Evolutionary conservation across 1,140 invertebrate genomes (phyloP), one percentile per base, ranked within the genome.

Genomic region (Drosophila lacteicornis): DNA sequence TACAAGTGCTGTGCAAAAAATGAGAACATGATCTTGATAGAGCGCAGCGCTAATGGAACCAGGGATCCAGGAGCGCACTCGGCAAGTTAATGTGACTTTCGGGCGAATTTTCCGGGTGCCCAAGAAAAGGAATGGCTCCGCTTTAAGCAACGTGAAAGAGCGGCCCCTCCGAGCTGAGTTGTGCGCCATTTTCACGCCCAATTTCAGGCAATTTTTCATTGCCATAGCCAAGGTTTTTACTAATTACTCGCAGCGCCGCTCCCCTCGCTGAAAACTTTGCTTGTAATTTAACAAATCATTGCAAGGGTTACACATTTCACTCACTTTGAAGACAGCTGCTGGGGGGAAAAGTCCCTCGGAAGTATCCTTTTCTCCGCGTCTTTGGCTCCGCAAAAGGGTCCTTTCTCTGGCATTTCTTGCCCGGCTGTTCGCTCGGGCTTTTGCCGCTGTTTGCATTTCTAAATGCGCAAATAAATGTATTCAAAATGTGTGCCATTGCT

Each of bases 181-280:
- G 59, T 60, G 51, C 66, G 50, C 47, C 65, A 80, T 80, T 87
- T 87, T 88, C 77, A 84, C 69, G 80, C 80, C 73, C 84, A 79
- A 69, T 88, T 87, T 84, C 50, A 40, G 75, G 77, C 76, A 84
- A 87, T 87, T 87, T 87, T 90, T 87, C 84, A 88, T 80, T 62
- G 67, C 68, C 79, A 74, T 74, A 77, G 63, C 68, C 76, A 77
- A 77, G 84, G 79, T 68, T 86, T 71, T 79, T 47, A 88, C 83
- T 87, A 88, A 88, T 87, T 87, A 83, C 80, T 77, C 46, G 56
- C 38, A 66, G 58, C 56, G 60, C 33, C 22, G 27, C 51, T 62
- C 38, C 46, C 47, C n/a, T 22, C 27, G 15, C 61, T 27, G 59
- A 78, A 85, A 87, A 88, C 63, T 87, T 90, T 78, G 60, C 80